Evolutionary conservation across 2,113 vertebrate genomes (phyloP).

Genomic region (Ptyas mucosa): DNA sequence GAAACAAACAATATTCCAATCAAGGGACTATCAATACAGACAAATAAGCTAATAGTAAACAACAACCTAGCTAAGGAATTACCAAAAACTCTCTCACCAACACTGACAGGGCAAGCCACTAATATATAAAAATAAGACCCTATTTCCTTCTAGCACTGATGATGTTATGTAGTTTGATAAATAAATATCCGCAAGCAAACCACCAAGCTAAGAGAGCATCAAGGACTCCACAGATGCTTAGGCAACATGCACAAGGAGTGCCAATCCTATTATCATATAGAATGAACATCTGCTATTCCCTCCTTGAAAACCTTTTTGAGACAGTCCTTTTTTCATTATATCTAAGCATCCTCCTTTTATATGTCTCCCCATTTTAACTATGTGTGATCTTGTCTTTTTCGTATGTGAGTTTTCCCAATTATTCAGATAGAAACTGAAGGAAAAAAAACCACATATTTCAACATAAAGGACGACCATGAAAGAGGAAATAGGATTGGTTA

Average conservation of each 20-base stretch:
- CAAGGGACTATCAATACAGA: no score
- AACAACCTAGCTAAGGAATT: no score
- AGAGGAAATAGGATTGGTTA: not conserved
- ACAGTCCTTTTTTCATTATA: not conserved
- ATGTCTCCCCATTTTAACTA: not conserved
- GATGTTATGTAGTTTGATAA: no score
- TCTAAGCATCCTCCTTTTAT: not conserved
- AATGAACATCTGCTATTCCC: not conserved
- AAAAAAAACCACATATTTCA: not conserved
- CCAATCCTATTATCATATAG: not conserved
- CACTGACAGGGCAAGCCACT: no score
- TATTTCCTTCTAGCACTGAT: no score
- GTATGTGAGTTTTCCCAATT: not conserved
- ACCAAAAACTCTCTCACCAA: no score
- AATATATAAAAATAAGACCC: no score
- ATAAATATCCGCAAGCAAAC: no score
- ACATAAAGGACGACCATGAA: not conserved
- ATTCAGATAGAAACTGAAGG: not conserved
- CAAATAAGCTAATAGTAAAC: no score
- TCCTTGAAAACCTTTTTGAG: not conserved
- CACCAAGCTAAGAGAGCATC: no score
- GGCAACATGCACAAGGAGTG: not conserved
- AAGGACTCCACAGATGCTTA: not conserved
- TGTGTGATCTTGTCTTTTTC: no score
- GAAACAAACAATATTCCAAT: no score